These are phyloP conservation scores for Phataginus tricuspis DNA, from an alignment of 2,797 vertebrate genomes.

Conservation along the genomic window DNA sequence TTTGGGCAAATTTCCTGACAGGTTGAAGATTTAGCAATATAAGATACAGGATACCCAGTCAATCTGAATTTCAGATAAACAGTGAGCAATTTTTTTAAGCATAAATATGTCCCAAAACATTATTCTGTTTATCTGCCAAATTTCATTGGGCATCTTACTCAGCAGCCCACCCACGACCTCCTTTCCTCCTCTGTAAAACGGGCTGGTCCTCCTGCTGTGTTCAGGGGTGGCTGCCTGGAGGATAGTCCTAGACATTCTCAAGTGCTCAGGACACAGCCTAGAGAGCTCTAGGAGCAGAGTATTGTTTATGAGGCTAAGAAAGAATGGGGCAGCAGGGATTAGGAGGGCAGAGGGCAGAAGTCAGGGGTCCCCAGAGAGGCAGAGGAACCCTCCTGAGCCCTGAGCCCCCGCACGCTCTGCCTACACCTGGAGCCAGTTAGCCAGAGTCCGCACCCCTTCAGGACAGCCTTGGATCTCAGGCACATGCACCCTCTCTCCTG, in stretches of 20 bases:
- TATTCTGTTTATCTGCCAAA: not conserved
- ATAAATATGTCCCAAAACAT: not conserved
- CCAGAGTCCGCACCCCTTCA: not conserved
- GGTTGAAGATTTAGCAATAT: not conserved
- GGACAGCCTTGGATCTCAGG: not conserved
- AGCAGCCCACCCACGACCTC: not conserved
- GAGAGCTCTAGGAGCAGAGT: not conserved
- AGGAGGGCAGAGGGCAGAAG: not conserved
- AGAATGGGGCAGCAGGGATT: no score
- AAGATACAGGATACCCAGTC: not conserved
- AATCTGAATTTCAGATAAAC: not conserved
- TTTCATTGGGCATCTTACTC: not conserved
- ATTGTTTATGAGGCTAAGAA: not conserved
- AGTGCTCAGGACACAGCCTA: not conserved
- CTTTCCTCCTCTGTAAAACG: not conserved
- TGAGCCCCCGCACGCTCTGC: not conserved
- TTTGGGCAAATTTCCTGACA: not conserved
- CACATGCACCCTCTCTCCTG: not conserved
- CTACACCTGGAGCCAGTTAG: accelerated
- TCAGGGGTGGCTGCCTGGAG: not conserved
- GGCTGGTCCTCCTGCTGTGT: not conserved
- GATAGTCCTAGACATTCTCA: not conserved
- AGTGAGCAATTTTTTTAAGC: not conserved
- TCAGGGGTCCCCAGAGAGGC: not conserved
- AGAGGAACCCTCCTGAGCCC: not conserved